Conservation (phyloP, 2,797 vertebrate genomes). For the Trematocara caparti region DNA sequence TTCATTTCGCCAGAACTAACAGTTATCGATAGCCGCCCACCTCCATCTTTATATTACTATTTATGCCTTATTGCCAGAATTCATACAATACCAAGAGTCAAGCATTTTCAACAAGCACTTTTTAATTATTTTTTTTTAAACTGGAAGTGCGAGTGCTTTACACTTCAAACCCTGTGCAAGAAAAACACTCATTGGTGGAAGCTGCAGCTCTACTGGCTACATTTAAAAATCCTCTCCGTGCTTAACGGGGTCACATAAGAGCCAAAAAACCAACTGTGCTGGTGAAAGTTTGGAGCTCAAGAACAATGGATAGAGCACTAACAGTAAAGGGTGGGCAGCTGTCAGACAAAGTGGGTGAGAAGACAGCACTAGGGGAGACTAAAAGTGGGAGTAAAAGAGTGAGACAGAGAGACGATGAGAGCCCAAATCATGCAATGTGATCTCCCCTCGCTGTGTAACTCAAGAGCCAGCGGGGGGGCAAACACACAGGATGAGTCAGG, state of each 20-base stretch:
- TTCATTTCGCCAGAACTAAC: constrained; percentile 23
- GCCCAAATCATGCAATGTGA: constrained; percentile 24
- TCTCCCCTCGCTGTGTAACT: constrained; percentile 23
- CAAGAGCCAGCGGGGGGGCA: neutral
- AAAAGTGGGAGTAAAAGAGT: neutral
- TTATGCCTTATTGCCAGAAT: constrained; percentile 10
- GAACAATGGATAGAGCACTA: neutral
- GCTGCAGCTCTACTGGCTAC: neutral
- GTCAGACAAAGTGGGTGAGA: constrained; percentile 32
- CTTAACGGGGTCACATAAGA: neutral
- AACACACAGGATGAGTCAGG: constrained; percentile 2
- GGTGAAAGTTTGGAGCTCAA: neutral
- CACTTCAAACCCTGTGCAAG: neutral
- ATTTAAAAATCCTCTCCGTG: constrained; percentile 8
- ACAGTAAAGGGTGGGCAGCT: constrained; percentile 19
- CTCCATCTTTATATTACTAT: constrained; percentile 13
- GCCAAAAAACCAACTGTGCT: neutral
- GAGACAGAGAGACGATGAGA: neutral
- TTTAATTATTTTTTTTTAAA: neutral
- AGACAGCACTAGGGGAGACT: constrained; percentile 8
- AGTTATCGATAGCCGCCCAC: constrained; percentile 42
- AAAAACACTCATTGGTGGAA: neutral
- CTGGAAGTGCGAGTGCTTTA: neutral
- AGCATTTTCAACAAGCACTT: neutral
- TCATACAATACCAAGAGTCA: constrained; percentile 1